These are phyloP conservation scores for Bombus soroeensis DNA, from an alignment of 1,140 invertebrate species.

Conservation along the genomic window DNA sequence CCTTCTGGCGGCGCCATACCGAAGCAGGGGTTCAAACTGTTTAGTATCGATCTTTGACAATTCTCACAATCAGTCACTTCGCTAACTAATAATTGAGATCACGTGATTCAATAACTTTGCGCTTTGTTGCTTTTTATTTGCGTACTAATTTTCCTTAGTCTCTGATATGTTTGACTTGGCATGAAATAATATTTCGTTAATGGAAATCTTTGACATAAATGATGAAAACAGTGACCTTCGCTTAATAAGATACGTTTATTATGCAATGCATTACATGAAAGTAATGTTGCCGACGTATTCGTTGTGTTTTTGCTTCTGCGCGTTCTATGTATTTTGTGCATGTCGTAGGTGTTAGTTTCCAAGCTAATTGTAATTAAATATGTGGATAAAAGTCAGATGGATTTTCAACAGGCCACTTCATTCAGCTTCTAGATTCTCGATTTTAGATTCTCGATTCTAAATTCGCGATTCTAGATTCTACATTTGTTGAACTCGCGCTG, in stretches of 20 bases:
- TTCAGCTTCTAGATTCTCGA: neutral
- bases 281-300: neutral
- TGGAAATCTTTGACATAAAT: neutral
- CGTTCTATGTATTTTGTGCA: too few relatives aligned
- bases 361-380: neutral
- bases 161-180: neutral
- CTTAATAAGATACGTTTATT: neutral
- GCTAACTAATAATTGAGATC: neutral
- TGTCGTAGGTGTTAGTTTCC: too few relatives aligned
- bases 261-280: neutral
- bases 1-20: conserved; percentile 10
- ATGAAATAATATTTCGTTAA: neutral
- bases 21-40: neutral
- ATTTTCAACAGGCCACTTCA: too few relatives aligned
- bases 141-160: too few relatives aligned
- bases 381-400: neutral
- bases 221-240: neutral
- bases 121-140: neutral
- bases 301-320: neutral
- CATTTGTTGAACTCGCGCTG: neutral
- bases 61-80: neutral
- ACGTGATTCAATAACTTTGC: neutral
- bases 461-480: too few relatives aligned
- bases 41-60: neutral
- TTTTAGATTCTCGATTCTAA: too few relatives aligned